phyloP scores from a whole-genome alignment of 2,888 invertebrate species.

The Lasioglossum lativentre region DNA sequence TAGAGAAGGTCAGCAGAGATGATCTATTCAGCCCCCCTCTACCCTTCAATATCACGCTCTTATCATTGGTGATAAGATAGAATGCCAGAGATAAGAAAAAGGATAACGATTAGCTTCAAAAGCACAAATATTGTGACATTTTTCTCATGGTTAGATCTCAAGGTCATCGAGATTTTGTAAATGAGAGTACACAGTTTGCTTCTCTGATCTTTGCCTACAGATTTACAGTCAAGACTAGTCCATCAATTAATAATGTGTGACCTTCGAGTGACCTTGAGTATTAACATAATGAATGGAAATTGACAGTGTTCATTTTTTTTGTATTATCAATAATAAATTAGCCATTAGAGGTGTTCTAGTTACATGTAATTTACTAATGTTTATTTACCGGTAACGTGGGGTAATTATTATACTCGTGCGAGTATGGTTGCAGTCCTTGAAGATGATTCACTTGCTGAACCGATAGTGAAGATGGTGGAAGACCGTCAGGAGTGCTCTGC shows the following conservation, averaged over 20 bases:
- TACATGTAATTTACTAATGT: neutral
- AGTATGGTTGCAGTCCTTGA: conserved; percentile 78
- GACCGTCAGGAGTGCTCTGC: conserved; percentile 83
- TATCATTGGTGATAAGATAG: neutral
- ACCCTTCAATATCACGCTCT: neutral
- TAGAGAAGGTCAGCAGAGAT: neutral
- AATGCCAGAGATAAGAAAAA: too few species aligned
- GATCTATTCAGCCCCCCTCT: neutral
- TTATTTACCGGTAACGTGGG: conserved; percentile 82
- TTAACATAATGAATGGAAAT: neutral
- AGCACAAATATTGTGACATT: too few species aligned
- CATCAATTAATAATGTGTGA: neutral
- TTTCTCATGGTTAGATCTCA: too few species aligned
- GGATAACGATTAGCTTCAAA: too few species aligned
- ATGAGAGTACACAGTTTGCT: too few species aligned
- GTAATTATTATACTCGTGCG: conserved; percentile 83
- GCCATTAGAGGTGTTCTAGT: neutral
- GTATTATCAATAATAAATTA: neutral
- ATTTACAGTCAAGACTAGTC: neutral
- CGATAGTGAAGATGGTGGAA: conserved; percentile 79
- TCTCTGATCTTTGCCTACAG: neutral
- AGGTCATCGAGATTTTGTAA: too few species aligned
- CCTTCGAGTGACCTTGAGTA: neutral
- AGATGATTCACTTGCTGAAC: conserved; percentile 81
- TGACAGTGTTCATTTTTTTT: neutral